Conservation (phyloP, 2,888 invertebrate genomes). For the Eledone cirrhosa region DNA sequence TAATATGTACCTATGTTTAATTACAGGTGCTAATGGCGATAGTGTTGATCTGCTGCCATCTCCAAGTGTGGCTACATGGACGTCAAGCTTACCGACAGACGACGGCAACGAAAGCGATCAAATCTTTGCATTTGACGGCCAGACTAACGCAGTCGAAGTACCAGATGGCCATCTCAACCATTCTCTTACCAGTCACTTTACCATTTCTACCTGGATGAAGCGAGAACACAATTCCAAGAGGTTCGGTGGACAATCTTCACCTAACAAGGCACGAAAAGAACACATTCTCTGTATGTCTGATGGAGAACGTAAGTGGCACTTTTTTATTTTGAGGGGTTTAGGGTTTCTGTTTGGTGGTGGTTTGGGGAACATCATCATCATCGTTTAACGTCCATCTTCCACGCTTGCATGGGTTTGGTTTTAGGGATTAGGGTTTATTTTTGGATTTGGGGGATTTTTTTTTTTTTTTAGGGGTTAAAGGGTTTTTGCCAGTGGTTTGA, state of each 20-base stretch:
- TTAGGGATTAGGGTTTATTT: no score
- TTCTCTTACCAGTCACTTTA: slow-evolving; percentile 83
- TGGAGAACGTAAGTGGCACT: slow-evolving; percentile 83
- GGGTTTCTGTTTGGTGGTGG: background rate
- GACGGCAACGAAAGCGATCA: slow-evolving; percentile 86
- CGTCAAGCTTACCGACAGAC: slow-evolving; percentile 82
- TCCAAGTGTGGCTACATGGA: slow-evolving; percentile 83
- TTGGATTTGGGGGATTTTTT: no score
- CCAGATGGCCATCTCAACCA: slow-evolving; percentile 73
- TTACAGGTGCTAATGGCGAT: slow-evolving; percentile 79
- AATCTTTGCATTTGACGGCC: slow-evolving; percentile 95
- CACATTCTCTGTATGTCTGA: slow-evolving; percentile 97
- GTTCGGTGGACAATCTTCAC: slow-evolving; percentile 9
- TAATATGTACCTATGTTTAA: no score
- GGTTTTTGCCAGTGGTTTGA: no score
- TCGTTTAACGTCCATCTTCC: no score
- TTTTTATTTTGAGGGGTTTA: background rate
- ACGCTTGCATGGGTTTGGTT: no score
- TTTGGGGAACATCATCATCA: no score
- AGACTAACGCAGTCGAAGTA: slow-evolving; percentile 79
- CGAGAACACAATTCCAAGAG: slow-evolving; percentile 74
- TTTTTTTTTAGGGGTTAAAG: no score
- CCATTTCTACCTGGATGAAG: slow-evolving; percentile 93
- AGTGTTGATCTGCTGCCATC: slow-evolving; percentile 87
- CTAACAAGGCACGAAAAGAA: slow-evolving; percentile 77